Evolutionary conservation across 2,888 invertebrate genomes (phyloP), one percentile per base, ranked within the genome.

Genomic region (Drosophila testacea): DNA sequence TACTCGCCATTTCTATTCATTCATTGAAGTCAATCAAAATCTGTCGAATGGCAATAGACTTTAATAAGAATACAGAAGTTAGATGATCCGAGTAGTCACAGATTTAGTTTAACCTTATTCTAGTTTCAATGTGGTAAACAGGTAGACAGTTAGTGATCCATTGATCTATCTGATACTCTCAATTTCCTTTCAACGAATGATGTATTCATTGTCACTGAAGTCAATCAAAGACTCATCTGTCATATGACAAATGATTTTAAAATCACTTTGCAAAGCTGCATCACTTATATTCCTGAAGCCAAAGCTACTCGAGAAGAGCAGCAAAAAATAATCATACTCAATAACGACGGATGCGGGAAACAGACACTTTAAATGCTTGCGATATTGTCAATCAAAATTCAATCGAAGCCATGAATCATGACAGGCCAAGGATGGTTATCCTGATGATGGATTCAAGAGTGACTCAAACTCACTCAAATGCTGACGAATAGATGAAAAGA

Each of bases 381-480:
- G 89, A 90, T 91, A 90, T 90, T 91, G 91, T 91, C 91, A 91
- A 91, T 91, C 91, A 91, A 91, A 90, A 89, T 88, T 90, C 91
- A 91, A 91, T 90, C 86, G 88, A 82, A 81, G 80, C 85, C 87
- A 90, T 90, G 89, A 84, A 88, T 86, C 91, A 83, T 80, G 79
- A 62, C 79, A 75, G 65, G 65, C 66, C 67, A 51, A 62, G 61
- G 65, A 71, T 82, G 81, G 76, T 66, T 71, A 72, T 79, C 72
- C 68, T 69, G 79, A 76, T 87, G 88, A 85, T 83, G 86, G 78
- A 69, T 73, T 75, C 85, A 73, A 77, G 74, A 79, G 83, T 52
- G 65, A 57, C 81, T 66, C 68, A 64, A 77, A 68, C 9, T 32
- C 32, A 32, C 32, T 32, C 32, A 32, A 32, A 57, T 67, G 46